Conservation (phyloP, 1,140 invertebrate genomes). For the Temnothorax nylanderi region DNA sequence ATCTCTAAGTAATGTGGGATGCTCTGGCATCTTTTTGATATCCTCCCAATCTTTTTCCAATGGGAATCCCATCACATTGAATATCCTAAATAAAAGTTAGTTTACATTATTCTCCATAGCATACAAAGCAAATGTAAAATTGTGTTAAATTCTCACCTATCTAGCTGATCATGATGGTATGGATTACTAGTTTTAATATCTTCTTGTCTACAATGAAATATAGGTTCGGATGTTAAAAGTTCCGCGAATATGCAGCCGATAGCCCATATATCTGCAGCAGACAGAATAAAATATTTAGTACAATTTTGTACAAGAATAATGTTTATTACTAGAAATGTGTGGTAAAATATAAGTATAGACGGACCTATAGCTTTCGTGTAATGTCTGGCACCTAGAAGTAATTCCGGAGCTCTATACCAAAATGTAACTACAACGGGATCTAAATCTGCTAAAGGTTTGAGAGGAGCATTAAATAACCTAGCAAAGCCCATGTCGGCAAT, state of each 20-base stretch:
- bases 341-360: slow-evolving; percentile 31
- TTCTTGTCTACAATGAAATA: slow-evolving; percentile 99
- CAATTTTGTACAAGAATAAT: neutral
- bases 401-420: slow-evolving; percentile 99
- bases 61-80: slow-evolving; percentile 99
- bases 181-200: slow-evolving; percentile 99
- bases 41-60: slow-evolving; percentile 99
- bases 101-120: neutral
- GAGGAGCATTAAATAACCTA: slow-evolving; percentile 98
- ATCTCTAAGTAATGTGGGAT: slow-evolving; percentile 97
- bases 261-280: slow-evolving; percentile 97
- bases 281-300: slow-evolving; percentile 3
- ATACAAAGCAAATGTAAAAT: slow-evolving; percentile 8
- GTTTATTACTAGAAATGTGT: neutral
- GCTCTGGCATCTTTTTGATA: slow-evolving; percentile 99
- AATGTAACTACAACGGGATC: slow-evolving; percentile 99
- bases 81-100: slow-evolving; percentile 90
- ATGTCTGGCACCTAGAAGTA: slow-evolving; percentile 98
- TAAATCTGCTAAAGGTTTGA: slow-evolving; percentile 98
- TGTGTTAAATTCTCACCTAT: slow-evolving; percentile 86
- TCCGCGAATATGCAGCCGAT: slow-evolving; percentile 99
- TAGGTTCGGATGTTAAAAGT: slow-evolving; percentile 98
- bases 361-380: slow-evolving; percentile 99
- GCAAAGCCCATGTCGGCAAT: slow-evolving; percentile 99
- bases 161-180: slow-evolving; percentile 99